Conservation (phyloP, 2,113 vertebrate species). For the Gadus chalcogrammus region DNA sequence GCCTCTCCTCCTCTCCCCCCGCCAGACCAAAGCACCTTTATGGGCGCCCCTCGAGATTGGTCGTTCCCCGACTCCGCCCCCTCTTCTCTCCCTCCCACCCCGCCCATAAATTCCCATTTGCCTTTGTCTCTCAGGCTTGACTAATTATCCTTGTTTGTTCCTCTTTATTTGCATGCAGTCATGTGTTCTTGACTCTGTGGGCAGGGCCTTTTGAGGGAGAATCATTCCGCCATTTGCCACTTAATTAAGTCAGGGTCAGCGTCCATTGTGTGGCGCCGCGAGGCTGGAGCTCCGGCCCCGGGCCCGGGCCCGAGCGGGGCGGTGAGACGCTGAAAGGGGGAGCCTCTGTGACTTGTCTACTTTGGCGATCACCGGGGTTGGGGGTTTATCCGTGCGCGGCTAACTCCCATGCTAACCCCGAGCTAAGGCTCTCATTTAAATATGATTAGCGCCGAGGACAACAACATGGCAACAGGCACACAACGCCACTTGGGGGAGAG, state of each 20-base stretch:
- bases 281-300: constrained; percentile 51
- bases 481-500: too few species aligned
- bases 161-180: constrained; percentile 76
- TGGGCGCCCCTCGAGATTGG: constrained; percentile 53
- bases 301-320: constrained; percentile 15
- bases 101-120: constrained; percentile 67
- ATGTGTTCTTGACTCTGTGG: constrained; percentile 76
- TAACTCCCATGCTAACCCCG: too few species aligned
- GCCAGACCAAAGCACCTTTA: constrained; percentile 55
- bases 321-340: constrained; percentile 70
- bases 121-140: constrained; percentile 75
- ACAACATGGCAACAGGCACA: too few species aligned
- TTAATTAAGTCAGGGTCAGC: constrained; percentile 77
- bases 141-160: constrained; percentile 81
- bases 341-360: constrained; percentile 44
- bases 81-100: constrained; percentile 45
- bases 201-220: constrained; percentile 66
- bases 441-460: too few species aligned
- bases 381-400: too few species aligned
- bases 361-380: constrained; percentile 21
- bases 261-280: constrained; percentile 64
- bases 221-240: constrained; percentile 77
- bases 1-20: constrained; percentile 26
- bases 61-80: constrained; percentile 60
- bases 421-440: too few species aligned